Evolutionary conservation across 1,140 invertebrate species (phyloP), one percentile per base, ranked within the genome.

Genomic region (Prorops nasuta): DNA sequence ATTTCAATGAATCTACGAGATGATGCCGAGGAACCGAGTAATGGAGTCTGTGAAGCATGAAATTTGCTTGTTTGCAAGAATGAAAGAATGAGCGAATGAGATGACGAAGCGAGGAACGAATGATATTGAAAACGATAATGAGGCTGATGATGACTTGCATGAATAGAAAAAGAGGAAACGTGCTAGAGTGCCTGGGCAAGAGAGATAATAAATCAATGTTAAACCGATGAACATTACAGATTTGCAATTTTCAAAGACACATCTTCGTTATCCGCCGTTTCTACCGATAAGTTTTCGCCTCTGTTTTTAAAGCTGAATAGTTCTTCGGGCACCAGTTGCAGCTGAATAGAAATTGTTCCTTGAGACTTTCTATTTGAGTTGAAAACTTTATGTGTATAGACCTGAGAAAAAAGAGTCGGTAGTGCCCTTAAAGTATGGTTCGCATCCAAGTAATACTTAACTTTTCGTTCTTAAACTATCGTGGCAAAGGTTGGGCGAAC

Each of bases 1-100:
- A 28, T 56, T 53, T 48, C 43, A 60, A 66, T 59, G 65, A 72
- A 76, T 77, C 68, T 64, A 63, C 65, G 69, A 76, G 69, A 75
- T 74, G 74, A 76, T 62, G 74, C 63, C 43, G 48, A 63, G 47
- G 50, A 58, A 59, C 51, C 17, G 44, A 53, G 22, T 32, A 41
- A 50, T 35, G 32, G 18, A 46, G 41, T 14, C 46, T 54, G 20
- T 44, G 51, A 32, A 44, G 44, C 22, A 38, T 28, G 55, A 51
- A 43, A 44, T 41, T 38, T 34, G n/a, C n/a, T n/a, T n/a, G n/a
- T n/a, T n/a, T n/a, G 39, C 24, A 36, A 19, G 49, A 19, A 45
- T 32, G 39, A 51, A 22, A 21, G 49, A 10, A 35, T 22, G 24
- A 40, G 48, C 19, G 16, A 31, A 17, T 34, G 21, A 17, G 17